Base-by-base conservation (phyloP, 2,113 vertebrate species). In the Oostethus manadensis region DNA sequence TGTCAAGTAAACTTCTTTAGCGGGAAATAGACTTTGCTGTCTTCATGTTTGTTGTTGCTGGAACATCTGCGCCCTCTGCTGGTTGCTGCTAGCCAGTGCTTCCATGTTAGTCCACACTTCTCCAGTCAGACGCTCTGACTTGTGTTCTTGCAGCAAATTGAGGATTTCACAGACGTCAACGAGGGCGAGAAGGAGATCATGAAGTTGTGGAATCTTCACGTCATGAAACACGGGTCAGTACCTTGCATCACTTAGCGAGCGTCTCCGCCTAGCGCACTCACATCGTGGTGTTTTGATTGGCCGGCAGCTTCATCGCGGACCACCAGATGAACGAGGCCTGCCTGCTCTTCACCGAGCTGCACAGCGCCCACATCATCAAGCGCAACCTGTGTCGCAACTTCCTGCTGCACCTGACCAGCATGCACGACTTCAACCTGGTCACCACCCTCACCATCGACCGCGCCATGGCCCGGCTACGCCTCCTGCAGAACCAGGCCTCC, bases 101-200 rank as follows among this genome's bases (percentile, higher is more conserved):
- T 33, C 29, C 29, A 33, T 33, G 5, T 13, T 13, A 42, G 13
- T 42, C 38, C 38, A 42, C 38, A 42, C 38, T 4, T 3, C 13
- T 14, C 38, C 13, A 42, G 3, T 42, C 2, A 42, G 38, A 3
- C 6, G 38, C 4, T 42, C 38, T 14, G 38, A 42, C 15, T 23
- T 15, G 40, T 23, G 7, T 14, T 1, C 15, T 40, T 10, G 78
- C 78, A 98, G 96, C 96, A 98, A 98, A 98, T 98, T 56, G 96
- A 98, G 77, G 96, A 98, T 60, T 98, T 98, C 89, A 97, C 92
- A 3, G 96, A 98, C 66, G 96, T 98, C 65, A 98, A 98, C 70
- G 95, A 98, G 89, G 96, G 96, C 20, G 96, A 98, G 85, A 98
- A 98, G 75, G 95, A 98, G 90, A 94, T 98, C 61, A 98, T 98